These are phyloP conservation scores for Petrocephalus zakoni DNA, from an alignment of 2,113 vertebrate genomes.

Conservation along the genomic window DNA sequence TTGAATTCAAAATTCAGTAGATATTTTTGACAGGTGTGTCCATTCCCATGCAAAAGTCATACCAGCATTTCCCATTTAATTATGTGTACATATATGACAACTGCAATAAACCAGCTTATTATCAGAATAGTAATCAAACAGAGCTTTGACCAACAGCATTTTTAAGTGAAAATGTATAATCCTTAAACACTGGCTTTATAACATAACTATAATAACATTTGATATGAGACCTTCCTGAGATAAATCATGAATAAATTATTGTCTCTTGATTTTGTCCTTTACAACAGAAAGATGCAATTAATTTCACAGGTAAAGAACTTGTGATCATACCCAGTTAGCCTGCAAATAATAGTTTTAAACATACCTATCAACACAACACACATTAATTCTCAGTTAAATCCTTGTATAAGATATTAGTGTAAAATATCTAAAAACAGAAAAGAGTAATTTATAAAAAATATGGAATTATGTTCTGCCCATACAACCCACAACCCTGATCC, in stretches of 20 bases:
- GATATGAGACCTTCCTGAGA: neutral
- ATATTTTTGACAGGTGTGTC: neutral
- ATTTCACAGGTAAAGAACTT: neutral
- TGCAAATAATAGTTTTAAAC: neutral
- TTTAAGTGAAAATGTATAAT: neutral
- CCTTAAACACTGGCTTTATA: neutral
- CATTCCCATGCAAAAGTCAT: neutral
- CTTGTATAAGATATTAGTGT: neutral
- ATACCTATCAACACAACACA: neutral
- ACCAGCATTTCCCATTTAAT: neutral
- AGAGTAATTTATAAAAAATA: no score
- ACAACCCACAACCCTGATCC: no score
- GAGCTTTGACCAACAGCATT: neutral
- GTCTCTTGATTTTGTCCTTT: neutral
- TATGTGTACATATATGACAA: neutral
- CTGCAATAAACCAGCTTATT: neutral
- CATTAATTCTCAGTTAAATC: neutral
- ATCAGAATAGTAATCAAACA: neutral
- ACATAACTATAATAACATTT: neutral
- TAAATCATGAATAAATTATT: neutral
- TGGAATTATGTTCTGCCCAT: neutral
- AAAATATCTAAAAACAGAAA: neutral
- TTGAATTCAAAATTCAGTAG: neutral
- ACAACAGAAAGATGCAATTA: neutral
- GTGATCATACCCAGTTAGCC: neutral